Base-by-base conservation (phyloP, 2,888 invertebrate genomes). In the Fragum fragum region DNA sequence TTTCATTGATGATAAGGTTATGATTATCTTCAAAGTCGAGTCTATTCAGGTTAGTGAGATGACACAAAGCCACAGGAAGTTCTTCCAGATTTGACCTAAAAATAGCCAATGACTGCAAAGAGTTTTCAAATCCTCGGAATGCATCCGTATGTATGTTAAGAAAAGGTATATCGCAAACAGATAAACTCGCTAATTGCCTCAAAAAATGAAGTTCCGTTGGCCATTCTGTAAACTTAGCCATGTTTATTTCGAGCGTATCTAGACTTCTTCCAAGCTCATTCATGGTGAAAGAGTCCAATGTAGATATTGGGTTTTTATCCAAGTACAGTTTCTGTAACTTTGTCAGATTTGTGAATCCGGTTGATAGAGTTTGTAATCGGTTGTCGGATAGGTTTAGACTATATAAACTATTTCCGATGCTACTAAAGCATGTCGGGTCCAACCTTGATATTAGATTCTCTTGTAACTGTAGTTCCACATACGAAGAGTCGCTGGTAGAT, bases 21-120 rank as follows among this genome's bases (percentile, higher is more conserved):
- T 61, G n/a, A 61, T 61, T 61, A n/a, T 32, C 14, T 2, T n/a
- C 32, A 32, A 61, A 61, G 14, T 32, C 29, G 11, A 61, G n/a
- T 29, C 9, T 16, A 9, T 61, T 16, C 2, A 61, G 18, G 32
- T 32, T 28, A 0, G 11, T 61, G 0, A 61, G 61, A n/a, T 61
- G 61, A 32, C 61, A 61, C 16, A 61, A n/a, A 61, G 61, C 61
- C 16, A 61, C 32, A 3, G 61, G 61, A 18, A 61, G 16, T n/a
- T 61, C 29, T 32, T 61, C 61, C 7, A 61, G n/a, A n/a, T 32
- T n/a, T 14, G 61, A 61, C 18, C n/a, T 14, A 32, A 61, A 11
- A 32, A 61, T 61, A 6, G 29, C n/a, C 61, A 61, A 29, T 5
- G 32, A 16, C 32, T 26, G 26, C 32, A 61, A 61, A 61, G 61